Evolutionary conservation across 1,140 invertebrate genomes (phyloP).

Genomic region (Heliconius melpomene): DNA sequence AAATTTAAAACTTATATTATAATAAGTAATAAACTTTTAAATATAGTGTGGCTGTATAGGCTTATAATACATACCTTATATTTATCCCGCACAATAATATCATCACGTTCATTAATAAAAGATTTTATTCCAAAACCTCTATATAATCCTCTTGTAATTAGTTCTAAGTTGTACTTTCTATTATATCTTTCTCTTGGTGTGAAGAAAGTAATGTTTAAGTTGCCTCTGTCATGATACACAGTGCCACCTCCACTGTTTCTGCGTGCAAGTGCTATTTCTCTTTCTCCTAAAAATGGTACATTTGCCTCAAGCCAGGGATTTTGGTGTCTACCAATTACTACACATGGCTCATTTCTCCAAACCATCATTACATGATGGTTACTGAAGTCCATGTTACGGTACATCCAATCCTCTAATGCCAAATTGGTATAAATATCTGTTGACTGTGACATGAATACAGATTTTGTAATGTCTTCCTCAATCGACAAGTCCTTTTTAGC

Average conservation of each 20-base stretch:
- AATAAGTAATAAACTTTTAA: neutral
- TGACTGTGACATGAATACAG: conserved; percentile 95
- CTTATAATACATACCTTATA: conserved; percentile 87
- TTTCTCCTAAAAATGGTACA: conserved; percentile 82
- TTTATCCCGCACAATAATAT: conserved; percentile 89
- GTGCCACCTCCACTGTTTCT: conserved; percentile 98
- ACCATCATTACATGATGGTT: conserved; percentile 92
- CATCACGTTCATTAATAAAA: conserved; percentile 88
- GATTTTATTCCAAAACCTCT: conserved; percentile 89
- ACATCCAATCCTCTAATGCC: conserved; percentile 97
- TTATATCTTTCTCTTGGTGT: conserved; percentile 89
- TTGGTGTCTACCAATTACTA: conserved; percentile 97
- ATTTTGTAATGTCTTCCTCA: conserved; percentile 85
- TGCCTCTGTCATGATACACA: conserved; percentile 97
- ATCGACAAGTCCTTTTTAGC: conserved; percentile 57
- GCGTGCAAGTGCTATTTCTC: conserved; percentile 88
- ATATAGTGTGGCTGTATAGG: neutral
- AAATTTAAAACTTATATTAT: neutral
- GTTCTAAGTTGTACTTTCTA: conserved; percentile 91
- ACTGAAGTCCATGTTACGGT: conserved; percentile 90
- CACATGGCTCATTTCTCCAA: conserved; percentile 95
- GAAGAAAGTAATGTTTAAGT: conserved; percentile 96
- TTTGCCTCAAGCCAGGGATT: conserved; percentile 98
- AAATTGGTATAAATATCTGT: conserved; percentile 94
- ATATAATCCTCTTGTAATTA: conserved; percentile 90